Evolutionary conservation across 2,888 invertebrate species (phyloP), one percentile per base, ranked within the genome.

Genomic region (Aelia acuminata): DNA sequence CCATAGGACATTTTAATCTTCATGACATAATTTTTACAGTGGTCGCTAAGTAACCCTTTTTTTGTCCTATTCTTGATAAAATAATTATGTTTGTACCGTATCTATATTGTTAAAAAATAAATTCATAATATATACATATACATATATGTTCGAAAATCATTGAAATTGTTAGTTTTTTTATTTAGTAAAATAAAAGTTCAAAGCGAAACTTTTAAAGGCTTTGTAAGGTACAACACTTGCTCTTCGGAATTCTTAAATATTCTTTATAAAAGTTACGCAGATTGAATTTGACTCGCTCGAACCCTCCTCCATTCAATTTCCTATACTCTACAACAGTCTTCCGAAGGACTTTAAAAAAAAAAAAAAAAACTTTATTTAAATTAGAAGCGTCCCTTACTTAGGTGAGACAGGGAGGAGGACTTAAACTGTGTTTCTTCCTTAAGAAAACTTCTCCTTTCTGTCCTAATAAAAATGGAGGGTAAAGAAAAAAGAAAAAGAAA

Each of bases 201-300:
- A 3, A 35, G 20, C 31, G 18, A 35, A 70, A 13, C 18, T 70
- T 70, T 70, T 70, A 20, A 35, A 35, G 5, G 31, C 22, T 26
- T n/a, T 70, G 63, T 70, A 70, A 70, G 35, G 18, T 31, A 70
- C 63, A 70, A 70, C 63, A 35, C 31, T 20, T 26, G 63, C 63
- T 18, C 1, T 13, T 31, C 35, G 1, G 63, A 70, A 70, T 70
- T 35, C 63, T 70, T 70, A 70, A 70, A 70, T 43, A 80, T 80
- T n/a, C 80, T 80, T 47, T 80, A 80, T 80, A 80, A 80, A 80
- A 80, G 80, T 80, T 80, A 80, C 43, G 80, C 80, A 43, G 80
- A 80, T 80, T 80, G 80, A 80, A 80, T 80, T 43, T 39, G 43
- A 80, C 63, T 70, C 63, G 80, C 43, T 80, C 15, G 80, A 43